Conservation (phyloP, 2,888 invertebrate genomes). For the Rhingia rostrata region DNA sequence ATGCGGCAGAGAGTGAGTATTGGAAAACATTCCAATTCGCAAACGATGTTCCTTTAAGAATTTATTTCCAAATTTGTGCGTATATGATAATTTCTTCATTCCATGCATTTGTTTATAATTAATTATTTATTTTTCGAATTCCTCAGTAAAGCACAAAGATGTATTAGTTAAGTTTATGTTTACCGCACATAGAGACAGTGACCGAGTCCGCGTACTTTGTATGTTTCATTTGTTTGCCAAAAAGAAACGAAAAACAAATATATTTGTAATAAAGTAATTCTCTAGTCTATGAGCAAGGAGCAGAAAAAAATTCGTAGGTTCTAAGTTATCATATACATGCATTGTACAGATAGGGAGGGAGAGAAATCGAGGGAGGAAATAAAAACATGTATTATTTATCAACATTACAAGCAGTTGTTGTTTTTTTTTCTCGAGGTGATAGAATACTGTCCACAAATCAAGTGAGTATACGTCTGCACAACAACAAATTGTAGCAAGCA, state of each 20-base stretch:
- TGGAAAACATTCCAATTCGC: constrained; percentile 31
- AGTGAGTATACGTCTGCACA: too few species aligned
- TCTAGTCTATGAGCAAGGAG: constrained; percentile 50
- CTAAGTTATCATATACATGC: constrained; percentile 52
- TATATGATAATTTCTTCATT: constrained; percentile 25
- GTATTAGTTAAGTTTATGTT: constrained; percentile 32
- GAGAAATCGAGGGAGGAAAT: constrained; percentile 16
- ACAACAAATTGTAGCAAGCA: too few species aligned
- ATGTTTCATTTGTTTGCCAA: constrained; percentile 49
- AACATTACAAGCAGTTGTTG: constrained; percentile 17
- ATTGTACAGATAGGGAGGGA: constrained; percentile 62
- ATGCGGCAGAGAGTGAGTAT: constrained; percentile 14
- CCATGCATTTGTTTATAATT: constrained; percentile 34
- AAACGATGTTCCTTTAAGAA: constrained; percentile 67
- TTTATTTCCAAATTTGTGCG: constrained; percentile 44
- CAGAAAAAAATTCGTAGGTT: constrained; percentile 43
- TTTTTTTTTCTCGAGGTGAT: background rate
- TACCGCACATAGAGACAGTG: background rate
- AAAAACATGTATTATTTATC: constrained; percentile 66
- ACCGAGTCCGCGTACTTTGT: constrained; percentile 6
- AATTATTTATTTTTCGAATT: constrained; percentile 17
- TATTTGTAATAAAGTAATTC: constrained; percentile 39
- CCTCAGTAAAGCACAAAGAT: constrained; percentile 60
- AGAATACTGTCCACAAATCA: too few species aligned
- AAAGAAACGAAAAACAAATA: constrained; percentile 10